phyloP scores from a whole-genome alignment of 2,888 invertebrate genomes.

The Ferrisia virgata region DNA sequence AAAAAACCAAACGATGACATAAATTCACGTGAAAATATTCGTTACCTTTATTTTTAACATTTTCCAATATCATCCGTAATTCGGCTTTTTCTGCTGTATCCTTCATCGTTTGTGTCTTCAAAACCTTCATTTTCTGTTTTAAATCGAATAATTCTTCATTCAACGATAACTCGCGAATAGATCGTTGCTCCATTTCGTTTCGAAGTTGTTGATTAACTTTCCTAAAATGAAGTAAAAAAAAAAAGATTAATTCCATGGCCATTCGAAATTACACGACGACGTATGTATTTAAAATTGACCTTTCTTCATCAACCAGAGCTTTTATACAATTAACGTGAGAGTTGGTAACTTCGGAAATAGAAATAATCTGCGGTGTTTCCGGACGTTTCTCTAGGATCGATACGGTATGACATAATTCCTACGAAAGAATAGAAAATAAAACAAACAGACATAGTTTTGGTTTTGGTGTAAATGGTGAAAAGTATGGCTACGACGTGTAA shows the following conservation, averaged over 20 bases:
- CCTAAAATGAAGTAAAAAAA: background rate
- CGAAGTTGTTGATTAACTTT: slow-evolving; percentile 23
- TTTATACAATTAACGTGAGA: slow-evolving; percentile 33
- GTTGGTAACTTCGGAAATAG: slow-evolving; percentile 46
- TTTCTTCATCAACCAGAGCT: slow-evolving; percentile 35
- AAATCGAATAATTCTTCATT: slow-evolving; percentile 27
- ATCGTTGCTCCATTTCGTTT: slow-evolving; percentile 42
- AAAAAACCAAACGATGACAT: background rate
- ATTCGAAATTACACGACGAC: background rate
- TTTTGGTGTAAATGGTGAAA: background rate
- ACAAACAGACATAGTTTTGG: background rate
- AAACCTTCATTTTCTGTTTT: background rate
- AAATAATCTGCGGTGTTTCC: slow-evolving; percentile 47
- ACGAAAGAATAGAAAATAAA: background rate
- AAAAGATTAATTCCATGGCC: background rate
- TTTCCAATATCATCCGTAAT: background rate
- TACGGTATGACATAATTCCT: slow-evolving; percentile 35
- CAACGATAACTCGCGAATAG: slow-evolving; percentile 21
- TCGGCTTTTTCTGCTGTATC: slow-evolving; percentile 14
- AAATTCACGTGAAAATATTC: background rate
- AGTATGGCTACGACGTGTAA: background rate
- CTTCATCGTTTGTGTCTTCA: slow-evolving; percentile 24
- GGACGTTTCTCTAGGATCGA: slow-evolving; percentile 47
- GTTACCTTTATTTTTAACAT: slow-evolving; percentile 1
- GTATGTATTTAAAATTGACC: no score